These are phyloP conservation scores for Luperina testacea DNA, from an alignment of 2,888 invertebrate genomes.

Conservation along the genomic window DNA sequence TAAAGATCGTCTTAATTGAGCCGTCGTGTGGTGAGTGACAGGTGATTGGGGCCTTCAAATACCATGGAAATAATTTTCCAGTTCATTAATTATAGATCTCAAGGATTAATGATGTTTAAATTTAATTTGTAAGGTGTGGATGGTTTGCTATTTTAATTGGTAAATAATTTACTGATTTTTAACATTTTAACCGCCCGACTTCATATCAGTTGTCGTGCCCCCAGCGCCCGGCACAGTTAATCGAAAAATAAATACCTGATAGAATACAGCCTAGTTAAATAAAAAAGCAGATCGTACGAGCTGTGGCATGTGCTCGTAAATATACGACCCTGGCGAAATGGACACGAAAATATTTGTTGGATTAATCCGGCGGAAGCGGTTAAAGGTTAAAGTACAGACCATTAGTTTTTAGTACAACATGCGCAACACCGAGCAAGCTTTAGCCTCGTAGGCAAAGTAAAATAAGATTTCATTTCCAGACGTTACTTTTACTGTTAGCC, in stretches of 20 bases:
- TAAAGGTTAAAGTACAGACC: neutral
- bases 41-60: slow-evolving; percentile 40
- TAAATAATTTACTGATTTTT: neutral
- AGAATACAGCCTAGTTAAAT: too few species aligned
- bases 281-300: too few species aligned
- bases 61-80: slow-evolving; percentile 4
- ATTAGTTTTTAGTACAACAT: neutral
- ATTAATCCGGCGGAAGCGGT: too few species aligned
- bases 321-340: too few species aligned
- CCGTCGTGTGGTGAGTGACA: slow-evolving; percentile 46
- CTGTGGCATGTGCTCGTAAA: too few species aligned
- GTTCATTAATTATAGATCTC: slow-evolving; percentile 15
- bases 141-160: neutral
- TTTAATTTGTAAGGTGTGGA: neutral
- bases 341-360: too few species aligned
- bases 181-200: too few species aligned
- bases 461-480: neutral
- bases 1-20: slow-evolving; percentile 54
- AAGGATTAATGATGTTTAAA: neutral
- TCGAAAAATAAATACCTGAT: too few species aligned
- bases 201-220: too few species aligned
- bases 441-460: neutral
- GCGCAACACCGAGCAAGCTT: neutral
- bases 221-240: too few species aligned
- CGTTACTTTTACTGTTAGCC: neutral